Percentiles rank a stretch among this genome's conserved stretches.
These are phyloP conservation scores for Hozukius guyotensis DNA, from an alignment of 2,797 vertebrate genomes.

Conservation along the genomic window DNA sequence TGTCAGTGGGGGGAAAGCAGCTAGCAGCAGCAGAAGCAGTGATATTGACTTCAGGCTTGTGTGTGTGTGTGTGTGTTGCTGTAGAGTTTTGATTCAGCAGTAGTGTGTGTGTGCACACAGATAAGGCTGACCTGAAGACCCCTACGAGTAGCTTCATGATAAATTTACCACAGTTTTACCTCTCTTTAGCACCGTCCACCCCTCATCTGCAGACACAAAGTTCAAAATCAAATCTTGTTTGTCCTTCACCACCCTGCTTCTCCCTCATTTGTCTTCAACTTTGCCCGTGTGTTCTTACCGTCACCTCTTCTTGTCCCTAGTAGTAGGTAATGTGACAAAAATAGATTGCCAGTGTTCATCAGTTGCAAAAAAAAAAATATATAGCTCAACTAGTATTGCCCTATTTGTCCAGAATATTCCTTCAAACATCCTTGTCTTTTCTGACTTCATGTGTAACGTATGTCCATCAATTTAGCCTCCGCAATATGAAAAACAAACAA, in stretches of 20 bases:
- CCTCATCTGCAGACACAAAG: neutral
- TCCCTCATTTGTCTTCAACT: neutral
- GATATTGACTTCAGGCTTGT: slow-evolving; percentile 19
- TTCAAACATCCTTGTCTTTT: neutral
- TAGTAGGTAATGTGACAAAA: neutral
- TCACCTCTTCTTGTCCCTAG: neutral
- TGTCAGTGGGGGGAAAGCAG: slow-evolving; percentile 3
- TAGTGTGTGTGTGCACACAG: neutral
- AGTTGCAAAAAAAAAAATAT: neutral
- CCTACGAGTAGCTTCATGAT: neutral
- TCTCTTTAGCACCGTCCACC: neutral
- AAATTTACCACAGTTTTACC: neutral
- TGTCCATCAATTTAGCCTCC: neutral
- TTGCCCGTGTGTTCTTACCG: neutral
- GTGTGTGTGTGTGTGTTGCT: neutral
- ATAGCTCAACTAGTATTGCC: neutral
- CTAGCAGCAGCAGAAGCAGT: slow-evolving; percentile 15
- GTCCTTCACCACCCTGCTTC: neutral
- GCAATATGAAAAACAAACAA: neutral
- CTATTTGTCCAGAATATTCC: neutral
- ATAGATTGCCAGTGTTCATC: neutral
- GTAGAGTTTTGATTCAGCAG: slow-evolving; percentile 3
- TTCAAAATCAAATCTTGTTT: neutral
- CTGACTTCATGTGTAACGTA: neutral
- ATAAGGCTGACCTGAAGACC: neutral